These are phyloP conservation scores for Chrysina gloriosa DNA, from an alignment of 2,888 invertebrate genomes.

Conservation along the genomic window DNA sequence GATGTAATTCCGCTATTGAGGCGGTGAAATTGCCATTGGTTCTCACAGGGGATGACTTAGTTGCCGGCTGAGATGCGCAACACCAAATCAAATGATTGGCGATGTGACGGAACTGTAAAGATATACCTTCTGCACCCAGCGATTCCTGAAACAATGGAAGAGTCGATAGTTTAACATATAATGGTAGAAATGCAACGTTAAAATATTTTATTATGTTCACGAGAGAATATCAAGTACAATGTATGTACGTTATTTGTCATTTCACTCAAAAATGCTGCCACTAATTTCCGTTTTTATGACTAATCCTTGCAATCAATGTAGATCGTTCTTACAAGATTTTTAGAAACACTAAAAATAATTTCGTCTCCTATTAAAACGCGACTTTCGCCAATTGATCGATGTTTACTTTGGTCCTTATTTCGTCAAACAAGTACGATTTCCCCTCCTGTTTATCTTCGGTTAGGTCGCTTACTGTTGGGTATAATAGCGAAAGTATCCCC, in stretches of 20 bases:
- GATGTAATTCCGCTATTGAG: conserved; percentile 68
- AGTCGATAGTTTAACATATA: neutral
- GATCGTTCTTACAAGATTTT: too few species aligned
- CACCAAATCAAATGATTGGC: conserved; percentile 84
- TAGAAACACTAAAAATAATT: neutral
- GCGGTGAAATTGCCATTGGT: conserved; percentile 62
- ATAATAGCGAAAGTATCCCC: conserved; percentile 29
- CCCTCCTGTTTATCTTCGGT: conserved; percentile 33
- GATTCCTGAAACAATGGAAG: conserved; percentile 70
- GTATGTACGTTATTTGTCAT: too few species aligned
- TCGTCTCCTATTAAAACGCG: neutral
- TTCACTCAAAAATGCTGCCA: too few species aligned
- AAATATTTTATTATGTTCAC: neutral
- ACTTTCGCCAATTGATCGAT: conserved; percentile 13
- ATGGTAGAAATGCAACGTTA: neutral
- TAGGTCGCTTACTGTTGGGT: conserved; percentile 14
- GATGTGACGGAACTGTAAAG: conserved; percentile 88
- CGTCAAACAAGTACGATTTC: conserved; percentile 15
- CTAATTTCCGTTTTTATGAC: too few species aligned
- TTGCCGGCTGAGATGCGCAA: conserved; percentile 61
- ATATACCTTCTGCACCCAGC: conserved; percentile 85
- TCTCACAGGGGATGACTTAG: conserved; percentile 66
- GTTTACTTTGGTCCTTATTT: conserved; percentile 12
- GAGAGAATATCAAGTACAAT: too few species aligned
- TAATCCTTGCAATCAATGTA: too few species aligned